Percentiles rank a stretch among this genome's conserved stretches.
Evolutionary conservation across 2,113 vertebrate genomes (phyloP).

Genomic region (Trochalopteron elliotii): DNA sequence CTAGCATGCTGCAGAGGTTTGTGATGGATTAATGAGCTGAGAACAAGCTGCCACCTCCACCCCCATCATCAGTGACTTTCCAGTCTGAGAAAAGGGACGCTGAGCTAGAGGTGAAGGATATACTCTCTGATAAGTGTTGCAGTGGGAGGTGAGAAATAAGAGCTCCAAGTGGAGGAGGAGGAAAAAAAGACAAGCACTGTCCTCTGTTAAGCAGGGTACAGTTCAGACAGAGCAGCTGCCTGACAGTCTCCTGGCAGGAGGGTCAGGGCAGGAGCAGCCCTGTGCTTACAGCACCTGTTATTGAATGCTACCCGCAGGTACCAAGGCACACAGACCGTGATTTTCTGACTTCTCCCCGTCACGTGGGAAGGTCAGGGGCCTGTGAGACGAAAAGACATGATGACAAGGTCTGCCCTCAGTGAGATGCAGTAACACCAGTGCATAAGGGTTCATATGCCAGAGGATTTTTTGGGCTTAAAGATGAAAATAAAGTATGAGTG

Average conservation of each 20-base stretch:
- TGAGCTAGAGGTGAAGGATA: conserved; percentile 32
- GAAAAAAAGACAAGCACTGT: background rate
- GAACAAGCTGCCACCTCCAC: conserved; percentile 45
- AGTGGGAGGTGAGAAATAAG: conserved; percentile 48
- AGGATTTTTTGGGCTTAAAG: background rate
- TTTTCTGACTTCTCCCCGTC: conserved; percentile 10
- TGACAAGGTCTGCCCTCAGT: background rate
- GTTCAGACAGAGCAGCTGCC: conserved; percentile 16
- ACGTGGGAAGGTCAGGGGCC: background rate
- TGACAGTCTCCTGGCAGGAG: background rate
- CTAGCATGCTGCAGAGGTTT: background rate
- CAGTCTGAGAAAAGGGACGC: background rate
- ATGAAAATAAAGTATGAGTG: background rate
- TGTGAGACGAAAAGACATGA: background rate
- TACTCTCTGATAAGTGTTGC: background rate
- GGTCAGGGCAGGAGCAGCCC: background rate
- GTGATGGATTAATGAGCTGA: conserved; percentile 52
- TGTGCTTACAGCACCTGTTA: conserved; percentile 8
- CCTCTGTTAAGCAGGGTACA: background rate
- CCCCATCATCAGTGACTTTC: conserved; percentile 20
- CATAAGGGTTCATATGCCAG: background rate
- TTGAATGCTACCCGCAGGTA: conserved; percentile 47
- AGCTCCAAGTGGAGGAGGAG: background rate
- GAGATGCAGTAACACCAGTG: background rate
- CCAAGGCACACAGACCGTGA: background rate